These are phyloP conservation scores for Vandiemenella viatica DNA, from an alignment of 2,888 invertebrate genomes.

Conservation along the genomic window DNA sequence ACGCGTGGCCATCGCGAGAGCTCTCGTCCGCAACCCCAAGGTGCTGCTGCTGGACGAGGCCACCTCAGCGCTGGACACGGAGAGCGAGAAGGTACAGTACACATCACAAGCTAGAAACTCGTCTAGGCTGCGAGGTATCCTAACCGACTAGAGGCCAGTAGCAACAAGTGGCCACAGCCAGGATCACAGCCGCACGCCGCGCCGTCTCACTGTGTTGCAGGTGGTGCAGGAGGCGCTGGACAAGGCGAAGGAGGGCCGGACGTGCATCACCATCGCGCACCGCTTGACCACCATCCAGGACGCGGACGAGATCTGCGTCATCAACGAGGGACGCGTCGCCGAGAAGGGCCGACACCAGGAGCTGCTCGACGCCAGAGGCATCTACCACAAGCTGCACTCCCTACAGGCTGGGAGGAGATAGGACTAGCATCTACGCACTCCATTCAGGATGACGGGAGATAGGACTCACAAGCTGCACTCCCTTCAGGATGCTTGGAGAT, in stretches of 20 bases:
- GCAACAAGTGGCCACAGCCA: too few relatives aligned
- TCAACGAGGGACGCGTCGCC: slow-evolving; percentile 57
- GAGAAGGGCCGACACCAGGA: slow-evolving; percentile 66
- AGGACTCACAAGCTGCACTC: too few relatives aligned
- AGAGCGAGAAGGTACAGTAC: slow-evolving; percentile 49
- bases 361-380: slow-evolving; percentile 47
- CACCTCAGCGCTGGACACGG: slow-evolving; percentile 71
- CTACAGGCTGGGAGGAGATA: slow-evolving; percentile 23
- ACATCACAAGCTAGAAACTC: too few relatives aligned
- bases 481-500: too few relatives aligned
- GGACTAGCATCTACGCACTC: too few relatives aligned
- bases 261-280: slow-evolving; percentile 78
- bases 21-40: slow-evolving; percentile 60
- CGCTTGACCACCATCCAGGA: slow-evolving; percentile 68
- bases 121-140: too few relatives aligned
- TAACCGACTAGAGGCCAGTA: too few relatives aligned
- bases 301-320: slow-evolving; percentile 71
- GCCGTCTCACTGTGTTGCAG: too few relatives aligned
- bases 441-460: too few relatives aligned
- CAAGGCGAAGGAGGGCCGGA: slow-evolving; percentile 61
- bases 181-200: too few relatives aligned
- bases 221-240: slow-evolving; percentile 77
- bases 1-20: slow-evolving; percentile 72
- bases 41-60: slow-evolving; percentile 70
- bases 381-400: slow-evolving; percentile 50